Evolutionary conservation across 2,888 invertebrate genomes (phyloP).

Genomic region (Leptinotarsa haldemani): DNA sequence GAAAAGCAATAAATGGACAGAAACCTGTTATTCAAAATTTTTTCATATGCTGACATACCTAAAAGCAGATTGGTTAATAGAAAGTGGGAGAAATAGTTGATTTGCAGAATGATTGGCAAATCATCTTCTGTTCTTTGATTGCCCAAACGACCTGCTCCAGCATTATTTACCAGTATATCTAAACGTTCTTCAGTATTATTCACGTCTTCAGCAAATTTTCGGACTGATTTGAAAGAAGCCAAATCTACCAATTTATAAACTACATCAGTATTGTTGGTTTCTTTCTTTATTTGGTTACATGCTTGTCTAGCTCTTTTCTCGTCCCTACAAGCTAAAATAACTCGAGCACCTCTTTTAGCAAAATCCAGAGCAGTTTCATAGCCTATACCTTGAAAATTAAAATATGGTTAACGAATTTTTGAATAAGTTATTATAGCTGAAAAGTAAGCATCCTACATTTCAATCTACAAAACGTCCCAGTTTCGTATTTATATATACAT

Average conservation of each 20-base stretch:
- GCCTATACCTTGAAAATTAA: conserved; percentile 63
- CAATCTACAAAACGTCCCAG: no score
- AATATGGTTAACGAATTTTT: no score
- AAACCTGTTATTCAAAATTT: no score
- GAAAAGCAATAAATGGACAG: not conserved
- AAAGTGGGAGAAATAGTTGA: conserved; percentile 79
- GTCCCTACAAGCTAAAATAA: conserved; percentile 69
- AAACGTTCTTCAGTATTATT: conserved; percentile 68
- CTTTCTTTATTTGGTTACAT: conserved; percentile 54
- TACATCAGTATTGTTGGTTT: conserved; percentile 61
- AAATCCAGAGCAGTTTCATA: conserved; percentile 64
- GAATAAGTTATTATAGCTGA: no score
- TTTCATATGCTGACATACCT: not conserved
- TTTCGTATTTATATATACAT: no score
- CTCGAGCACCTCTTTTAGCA: conserved; percentile 67
- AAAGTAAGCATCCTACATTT: no score
- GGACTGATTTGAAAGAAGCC: conserved; percentile 68
- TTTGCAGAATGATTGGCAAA: conserved; percentile 73
- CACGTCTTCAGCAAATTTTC: conserved; percentile 73
- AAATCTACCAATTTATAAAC: conserved; percentile 67
- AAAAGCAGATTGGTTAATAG: conserved; percentile 74
- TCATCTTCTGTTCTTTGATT: conserved; percentile 71
- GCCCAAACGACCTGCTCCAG: conserved; percentile 68
- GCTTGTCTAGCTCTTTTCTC: conserved; percentile 51
- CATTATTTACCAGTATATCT: conserved; percentile 76